Evolutionary conservation across 92 coral and sea anemone species (phyloP), one percentile per base, ranked within the genome.

Genomic region (Parazoanthus darwini): DNA sequence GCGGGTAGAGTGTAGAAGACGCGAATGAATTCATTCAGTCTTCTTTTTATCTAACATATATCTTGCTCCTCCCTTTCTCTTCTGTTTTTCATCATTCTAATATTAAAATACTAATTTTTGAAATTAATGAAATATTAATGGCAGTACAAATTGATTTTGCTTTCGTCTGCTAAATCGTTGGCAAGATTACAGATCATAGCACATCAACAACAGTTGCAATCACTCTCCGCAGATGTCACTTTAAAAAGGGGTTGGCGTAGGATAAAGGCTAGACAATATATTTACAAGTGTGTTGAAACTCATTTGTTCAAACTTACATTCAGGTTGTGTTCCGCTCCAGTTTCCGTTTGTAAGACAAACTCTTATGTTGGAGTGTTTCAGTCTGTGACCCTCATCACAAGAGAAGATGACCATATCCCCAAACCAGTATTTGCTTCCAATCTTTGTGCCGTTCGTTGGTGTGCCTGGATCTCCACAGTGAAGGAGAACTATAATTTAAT

Each of bases 301-400:
- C 33, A 8, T 8, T 25, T 10, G 33, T 56, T 2, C 4, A 36
- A 29, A 90, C 98, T 76, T 91, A 94, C 98, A 94, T 33, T 85
- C 84, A 4, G 98, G 98, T 70, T 94, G 96, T 2, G 93, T 94
- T 8, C 93, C 93, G 36, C 93, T 91, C 93, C 93, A 91, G 22
- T 79, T 79, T 13, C 91, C 89, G 78, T 86, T 84, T 43, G 88
- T 73, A 39, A 88, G 87, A 44, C 93, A 91, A 76, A 74, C 70
- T 75, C 91, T 89, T 26, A 91, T 46, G 16, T 85, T 85, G 14
- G 93, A 90, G n/a, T 90, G 88, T 29, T 33, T 8, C 86, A 91
- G 81, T 10, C 67, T 80, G 35, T 78, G 80, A 6, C 91, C 93
- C 37, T 77, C 65, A 4, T 85, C 42, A 89, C 93, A 91, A 29